Percentiles rank a stretch among this genome's conserved stretches.
These are phyloP conservation scores for Theristicus caerulescens DNA, from an alignment of 2,113 vertebrate genomes.

Conservation along the genomic window DNA sequence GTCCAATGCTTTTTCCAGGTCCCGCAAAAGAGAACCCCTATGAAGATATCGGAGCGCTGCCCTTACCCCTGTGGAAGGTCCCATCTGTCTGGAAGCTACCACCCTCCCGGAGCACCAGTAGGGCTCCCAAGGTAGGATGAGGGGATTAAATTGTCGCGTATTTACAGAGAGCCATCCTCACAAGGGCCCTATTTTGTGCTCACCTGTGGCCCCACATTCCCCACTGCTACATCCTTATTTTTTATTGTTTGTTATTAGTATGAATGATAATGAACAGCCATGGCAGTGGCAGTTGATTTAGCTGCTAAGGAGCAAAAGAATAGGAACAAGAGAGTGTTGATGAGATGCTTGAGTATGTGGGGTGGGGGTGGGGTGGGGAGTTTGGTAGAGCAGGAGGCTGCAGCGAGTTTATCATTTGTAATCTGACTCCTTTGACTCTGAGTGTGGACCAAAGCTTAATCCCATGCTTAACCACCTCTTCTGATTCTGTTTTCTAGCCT, in stretches of 20 bases:
- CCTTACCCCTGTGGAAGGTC: constrained; percentile 81
- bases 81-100: constrained; percentile 79
- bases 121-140: constrained; percentile 72
- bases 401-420: background rate
- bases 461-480: background rate
- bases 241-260: background rate
- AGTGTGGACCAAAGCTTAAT: background rate
- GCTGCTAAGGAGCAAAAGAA: background rate
- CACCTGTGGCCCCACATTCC: background rate
- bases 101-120: constrained; percentile 71
- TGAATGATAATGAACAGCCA: background rate
- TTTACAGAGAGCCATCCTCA: background rate
- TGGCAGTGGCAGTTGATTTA: background rate
- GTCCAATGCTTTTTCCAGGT: constrained; percentile 62
- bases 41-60: constrained; percentile 84
- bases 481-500: constrained; percentile 68
- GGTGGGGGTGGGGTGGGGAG: background rate
- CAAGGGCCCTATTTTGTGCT: background rate
- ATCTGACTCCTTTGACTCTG: background rate
- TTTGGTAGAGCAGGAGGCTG: background rate
- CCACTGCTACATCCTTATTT: background rate
- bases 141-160: background rate
- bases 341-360: background rate
- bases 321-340: background rate
- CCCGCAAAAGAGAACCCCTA: constrained; percentile 83